Base-by-base conservation (phyloP, 1,140 invertebrate genomes). In the Saccostrea glomerata region DNA sequence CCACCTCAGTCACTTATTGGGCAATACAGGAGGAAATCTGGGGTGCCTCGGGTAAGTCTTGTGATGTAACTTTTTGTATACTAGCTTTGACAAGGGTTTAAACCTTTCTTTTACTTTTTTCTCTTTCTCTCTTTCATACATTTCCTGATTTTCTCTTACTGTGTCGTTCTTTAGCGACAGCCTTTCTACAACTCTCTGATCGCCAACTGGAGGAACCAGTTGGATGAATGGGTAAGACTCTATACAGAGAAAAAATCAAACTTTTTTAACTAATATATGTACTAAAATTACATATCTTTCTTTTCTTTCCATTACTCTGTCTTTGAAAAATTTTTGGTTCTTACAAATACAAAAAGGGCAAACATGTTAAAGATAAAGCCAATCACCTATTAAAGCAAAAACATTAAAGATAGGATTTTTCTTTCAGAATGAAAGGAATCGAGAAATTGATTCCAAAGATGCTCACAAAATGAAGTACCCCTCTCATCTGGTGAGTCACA, bases 371-470 rank as follows among this genome's bases (percentile, higher is more conserved):
- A 47, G 5, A 47, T 47, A 0, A 36, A 36, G 30, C 30, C 30
- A 36, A 36, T 36, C 30, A 36, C 30, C 30, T 36, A 36, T 36
- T 36, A 36, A 36, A 36, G 2, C n/a, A 36, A 36, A 36, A 36
- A 36, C 0, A 7, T 47, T 47, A 47, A 47, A 60, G 13, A 60
- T 63, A 17, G n/a, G 15, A 20, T 63, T 20, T 63, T 63, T 63
- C 58, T 73, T 73, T 25, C 25, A 77, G 70, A 77, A 77, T 15
- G 25, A 4, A 77, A 77, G 36, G 70, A 77, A 77, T 77, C 70
- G 70, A 77, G 70, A 77, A 77, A 77, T 77, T 77, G 70, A 77
- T 12, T 77, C 70, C 70, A 77, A 77, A 30, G 25, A 77, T 77
- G 70, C 30, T 25, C 70, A 77, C 70, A 77, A 23, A 30, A 73